phyloP scores from a whole-genome alignment of 2,888 invertebrate genomes.

The Pardosa pseudoannulata region DNA sequence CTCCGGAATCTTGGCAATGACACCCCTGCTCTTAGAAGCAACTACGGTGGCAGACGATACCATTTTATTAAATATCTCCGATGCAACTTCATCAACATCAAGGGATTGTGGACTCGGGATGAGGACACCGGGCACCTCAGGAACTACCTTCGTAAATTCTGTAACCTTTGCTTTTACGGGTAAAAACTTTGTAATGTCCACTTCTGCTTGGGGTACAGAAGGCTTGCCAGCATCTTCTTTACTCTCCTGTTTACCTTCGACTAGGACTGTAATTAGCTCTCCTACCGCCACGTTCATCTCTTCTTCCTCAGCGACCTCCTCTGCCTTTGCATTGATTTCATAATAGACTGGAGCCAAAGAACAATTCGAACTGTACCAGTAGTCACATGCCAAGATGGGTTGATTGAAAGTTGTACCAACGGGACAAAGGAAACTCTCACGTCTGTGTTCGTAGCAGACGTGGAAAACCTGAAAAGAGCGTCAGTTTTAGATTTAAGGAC shows the following conservation, averaged over 20 bases:
- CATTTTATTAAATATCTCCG: background rate
- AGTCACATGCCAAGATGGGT: conserved; percentile 75
- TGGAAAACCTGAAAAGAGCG: conserved; percentile 74
- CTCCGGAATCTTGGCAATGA: background rate
- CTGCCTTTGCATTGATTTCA: conserved; percentile 72
- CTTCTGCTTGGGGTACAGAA: background rate
- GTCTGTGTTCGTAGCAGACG: conserved; percentile 75
- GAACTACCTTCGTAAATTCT: conserved; percentile 1
- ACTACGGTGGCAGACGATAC: background rate
- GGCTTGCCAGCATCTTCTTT: background rate
- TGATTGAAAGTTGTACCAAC: conserved; percentile 76
- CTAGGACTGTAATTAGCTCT: background rate
- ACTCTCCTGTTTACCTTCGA: background rate
- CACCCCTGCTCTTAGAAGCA: background rate
- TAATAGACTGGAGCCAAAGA: conserved; percentile 85
- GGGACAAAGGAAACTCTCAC: conserved; percentile 78
- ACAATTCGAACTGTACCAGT: conserved; percentile 78
- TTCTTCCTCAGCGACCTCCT: background rate
- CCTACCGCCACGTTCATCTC: background rate
- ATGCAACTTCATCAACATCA: background rate
- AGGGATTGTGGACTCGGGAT: background rate
- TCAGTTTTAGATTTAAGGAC: background rate
- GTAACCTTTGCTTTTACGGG: conserved; percentile 48
- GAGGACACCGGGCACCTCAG: background rate
- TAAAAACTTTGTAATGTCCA: conserved; percentile 32